Conservation (phyloP, 1,140 invertebrate genomes). For the Drosophila asahinai region DNA sequence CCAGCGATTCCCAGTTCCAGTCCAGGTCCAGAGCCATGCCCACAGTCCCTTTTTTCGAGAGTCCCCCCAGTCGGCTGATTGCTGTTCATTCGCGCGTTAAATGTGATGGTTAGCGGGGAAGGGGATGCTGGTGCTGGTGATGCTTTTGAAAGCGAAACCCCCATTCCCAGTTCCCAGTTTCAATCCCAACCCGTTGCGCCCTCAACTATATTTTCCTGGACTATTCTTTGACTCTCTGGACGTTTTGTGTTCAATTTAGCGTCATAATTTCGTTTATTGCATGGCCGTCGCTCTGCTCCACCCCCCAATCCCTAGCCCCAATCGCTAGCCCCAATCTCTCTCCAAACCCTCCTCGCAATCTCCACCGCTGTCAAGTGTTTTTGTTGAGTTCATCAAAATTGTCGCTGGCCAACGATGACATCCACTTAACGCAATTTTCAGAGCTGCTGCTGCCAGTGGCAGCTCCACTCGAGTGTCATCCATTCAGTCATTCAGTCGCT, state of each 20-base stretch:
- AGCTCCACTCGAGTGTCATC: slow-evolving; percentile 69
- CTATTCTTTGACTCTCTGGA: slow-evolving; percentile 73
- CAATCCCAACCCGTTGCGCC: slow-evolving; percentile 12
- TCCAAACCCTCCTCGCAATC: slow-evolving; percentile 20
- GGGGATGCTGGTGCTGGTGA: slow-evolving; percentile 26
- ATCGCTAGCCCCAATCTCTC: slow-evolving; percentile 1
- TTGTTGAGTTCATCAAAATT: slow-evolving; percentile 83
- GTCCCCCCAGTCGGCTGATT: slow-evolving; percentile 55
- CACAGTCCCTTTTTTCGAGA: slow-evolving; percentile 27
- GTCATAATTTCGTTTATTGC: slow-evolving; percentile 83
- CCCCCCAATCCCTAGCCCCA: slow-evolving; percentile 5
- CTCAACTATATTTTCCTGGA: slow-evolving; percentile 44
- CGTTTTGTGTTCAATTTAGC: slow-evolving; percentile 83
- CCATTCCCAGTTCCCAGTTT: slow-evolving; percentile 4
- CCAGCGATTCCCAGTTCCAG: slow-evolving; percentile 50
- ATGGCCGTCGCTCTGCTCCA: slow-evolving; percentile 45
- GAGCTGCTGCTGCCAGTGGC: slow-evolving; percentile 40
- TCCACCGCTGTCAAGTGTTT: slow-evolving; percentile 73
- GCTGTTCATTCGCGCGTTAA: slow-evolving; percentile 79
- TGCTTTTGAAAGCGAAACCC: slow-evolving; percentile 62
- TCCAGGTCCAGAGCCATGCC: slow-evolving; percentile 35
- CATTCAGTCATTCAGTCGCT: slow-evolving; percentile 61
- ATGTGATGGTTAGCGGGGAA: slow-evolving; percentile 42
- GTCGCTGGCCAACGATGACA: slow-evolving; percentile 64
- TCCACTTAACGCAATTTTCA: slow-evolving; percentile 76